Evolutionary conservation across 2,797 vertebrate species (phyloP).

Genomic region (Anguilla obscura): DNA sequence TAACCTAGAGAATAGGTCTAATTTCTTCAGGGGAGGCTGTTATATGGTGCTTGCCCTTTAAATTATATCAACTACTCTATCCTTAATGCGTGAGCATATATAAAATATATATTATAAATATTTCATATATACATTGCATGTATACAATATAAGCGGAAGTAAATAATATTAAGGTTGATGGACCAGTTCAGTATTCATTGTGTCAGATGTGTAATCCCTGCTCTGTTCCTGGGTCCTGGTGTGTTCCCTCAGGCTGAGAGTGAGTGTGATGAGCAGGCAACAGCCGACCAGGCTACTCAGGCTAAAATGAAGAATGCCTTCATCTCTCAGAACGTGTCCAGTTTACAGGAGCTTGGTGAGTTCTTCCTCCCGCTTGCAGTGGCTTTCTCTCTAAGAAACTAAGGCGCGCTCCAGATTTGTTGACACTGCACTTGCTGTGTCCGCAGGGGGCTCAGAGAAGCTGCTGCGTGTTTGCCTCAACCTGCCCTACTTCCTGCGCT

Average conservation of each 20-base stretch:
- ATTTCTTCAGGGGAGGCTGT: constrained; percentile 37
- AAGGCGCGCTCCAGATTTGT: not conserved
- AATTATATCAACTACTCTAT: too few species aligned
- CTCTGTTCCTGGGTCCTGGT: not conserved
- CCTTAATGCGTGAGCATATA: not conserved
- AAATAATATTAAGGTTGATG: constrained; percentile 3
- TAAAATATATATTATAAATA: too few species aligned
- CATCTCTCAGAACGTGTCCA: constrained; percentile 96
- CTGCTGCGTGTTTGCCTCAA: constrained; percentile 95
- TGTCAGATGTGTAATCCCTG: not conserved
- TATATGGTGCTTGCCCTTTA: not conserved
- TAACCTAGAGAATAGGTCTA: too few species aligned
- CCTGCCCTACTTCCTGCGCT: constrained; percentile 95
- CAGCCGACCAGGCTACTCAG: constrained; percentile 85
- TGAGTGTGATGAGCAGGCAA: constrained; percentile 84
- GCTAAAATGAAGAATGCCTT: constrained; percentile 96
- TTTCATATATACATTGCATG: not conserved
- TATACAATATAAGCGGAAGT: not conserved
- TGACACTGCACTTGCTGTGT: constrained; percentile 4
- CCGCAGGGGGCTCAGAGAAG: constrained; percentile 93
- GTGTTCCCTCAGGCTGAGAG: constrained; percentile 78
- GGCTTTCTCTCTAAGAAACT: not conserved
- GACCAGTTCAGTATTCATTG: not conserved
- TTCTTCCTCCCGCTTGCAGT: not conserved
- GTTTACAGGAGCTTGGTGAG: constrained; percentile 96